Conservation (phyloP, 2,888 invertebrate species). For the Danaus chrysippus region DNA sequence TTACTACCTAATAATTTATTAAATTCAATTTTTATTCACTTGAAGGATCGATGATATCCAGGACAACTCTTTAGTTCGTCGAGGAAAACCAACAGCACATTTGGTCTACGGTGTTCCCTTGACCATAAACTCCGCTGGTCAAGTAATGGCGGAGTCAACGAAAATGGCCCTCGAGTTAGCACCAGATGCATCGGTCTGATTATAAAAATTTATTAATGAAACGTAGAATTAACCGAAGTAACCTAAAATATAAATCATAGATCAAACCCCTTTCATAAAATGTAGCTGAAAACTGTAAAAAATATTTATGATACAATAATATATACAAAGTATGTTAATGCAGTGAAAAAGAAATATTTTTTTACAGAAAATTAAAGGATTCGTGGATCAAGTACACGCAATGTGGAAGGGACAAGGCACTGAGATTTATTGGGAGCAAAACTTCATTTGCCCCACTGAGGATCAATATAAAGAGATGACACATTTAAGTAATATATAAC, state of each 20-base stretch:
- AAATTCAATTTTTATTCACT: not conserved
- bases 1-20: not conserved
- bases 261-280: not conserved
- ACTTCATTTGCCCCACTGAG: conserved; percentile 90
- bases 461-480: conserved; percentile 92
- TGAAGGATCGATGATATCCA: conserved; percentile 30
- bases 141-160: conserved; percentile 6
- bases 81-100: conserved; percentile 27
- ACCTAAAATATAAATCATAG: not conserved
- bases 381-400: conserved; percentile 61
- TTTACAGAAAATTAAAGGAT: conserved; percentile 12
- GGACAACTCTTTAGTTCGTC: conserved; percentile 20
- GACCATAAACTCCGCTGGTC: conserved; percentile 16
- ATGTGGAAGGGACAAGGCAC: conserved; percentile 94
- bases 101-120: conserved; percentile 26
- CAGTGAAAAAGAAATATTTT: not conserved
- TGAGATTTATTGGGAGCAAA: conserved; percentile 96
- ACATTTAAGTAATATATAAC: conserved; percentile 79
- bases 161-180: not conserved
- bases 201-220: not conserved
- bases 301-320: not conserved
- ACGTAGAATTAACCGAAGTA: not conserved
- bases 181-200: not conserved
- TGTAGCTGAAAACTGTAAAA: not conserved
- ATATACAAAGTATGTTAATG: not conserved